Conservation (phyloP, 92 coral and sea anemone genomes). For the Heteractis magnifica region DNA sequence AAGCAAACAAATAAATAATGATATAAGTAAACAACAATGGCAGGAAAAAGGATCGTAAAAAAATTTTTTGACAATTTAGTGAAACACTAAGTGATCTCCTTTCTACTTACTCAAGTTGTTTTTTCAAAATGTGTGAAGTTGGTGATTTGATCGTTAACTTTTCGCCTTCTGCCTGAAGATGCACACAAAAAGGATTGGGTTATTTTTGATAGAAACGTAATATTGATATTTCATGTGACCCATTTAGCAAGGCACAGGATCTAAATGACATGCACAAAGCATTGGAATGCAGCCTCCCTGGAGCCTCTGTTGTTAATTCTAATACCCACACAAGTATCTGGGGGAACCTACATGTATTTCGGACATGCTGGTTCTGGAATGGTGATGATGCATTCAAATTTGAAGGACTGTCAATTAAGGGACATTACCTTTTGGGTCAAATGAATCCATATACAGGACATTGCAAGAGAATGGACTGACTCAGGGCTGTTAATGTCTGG, state of each 20-base stretch:
- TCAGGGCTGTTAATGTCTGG: conserved; percentile 81
- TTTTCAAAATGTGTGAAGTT: conserved; percentile 64
- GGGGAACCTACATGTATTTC: too few species aligned
- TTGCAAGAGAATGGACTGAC: conserved; percentile 82
- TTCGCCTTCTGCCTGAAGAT: conserved; percentile 73
- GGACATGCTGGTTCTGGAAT: too few species aligned
- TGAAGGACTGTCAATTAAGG: neutral
- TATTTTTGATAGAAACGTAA: neutral
- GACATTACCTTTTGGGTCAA: conserved; percentile 73
- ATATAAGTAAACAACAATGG: too few species aligned
- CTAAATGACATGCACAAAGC: too few species aligned
- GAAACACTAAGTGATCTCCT: neutral
- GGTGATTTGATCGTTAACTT: conserved; percentile 70
- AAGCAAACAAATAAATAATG: neutral
- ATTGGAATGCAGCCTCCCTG: too few species aligned
- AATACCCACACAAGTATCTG: too few species aligned
- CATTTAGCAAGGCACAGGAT: too few species aligned
- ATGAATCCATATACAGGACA: conserved; percentile 94
- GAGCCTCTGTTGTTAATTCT: too few species aligned
- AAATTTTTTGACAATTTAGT: too few species aligned
- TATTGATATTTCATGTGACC: too few species aligned
- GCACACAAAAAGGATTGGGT: neutral
- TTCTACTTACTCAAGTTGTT: conserved; percentile 86
- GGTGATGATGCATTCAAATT: too few species aligned
- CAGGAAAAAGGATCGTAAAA: too few species aligned